Evolutionary conservation across 2,888 invertebrate species (phyloP).

Genomic region (Erebia aethiops): DNA sequence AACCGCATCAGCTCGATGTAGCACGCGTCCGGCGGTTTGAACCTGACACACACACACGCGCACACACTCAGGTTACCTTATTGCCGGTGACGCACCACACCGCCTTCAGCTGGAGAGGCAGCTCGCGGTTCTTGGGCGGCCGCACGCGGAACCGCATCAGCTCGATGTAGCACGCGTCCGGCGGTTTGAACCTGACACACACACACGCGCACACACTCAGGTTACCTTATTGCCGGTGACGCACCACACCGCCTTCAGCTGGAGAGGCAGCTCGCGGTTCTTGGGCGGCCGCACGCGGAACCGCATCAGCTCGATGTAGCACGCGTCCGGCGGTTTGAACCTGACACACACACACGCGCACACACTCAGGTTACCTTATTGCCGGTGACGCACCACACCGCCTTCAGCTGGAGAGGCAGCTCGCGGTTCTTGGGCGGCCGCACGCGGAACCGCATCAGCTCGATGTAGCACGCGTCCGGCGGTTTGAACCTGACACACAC

Average conservation of each 20-base stretch:
- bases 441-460: too few species aligned
- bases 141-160: slow-evolving; percentile 96
- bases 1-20: too few species aligned
- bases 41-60: too few species aligned
- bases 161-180: slow-evolving; percentile 99
- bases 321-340: slow-evolving; percentile 98
- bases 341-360: slow-evolving; percentile 83
- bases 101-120: slow-evolving; percentile 97
- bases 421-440: too few species aligned
- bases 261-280: slow-evolving; percentile 98
- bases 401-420: too few species aligned
- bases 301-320: slow-evolving; percentile 97
- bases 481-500: too few species aligned
- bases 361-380: too few species aligned
- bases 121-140: slow-evolving; percentile 97
- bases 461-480: too few species aligned
- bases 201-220: too few species aligned
- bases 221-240: slow-evolving; percentile 91
- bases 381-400: too few species aligned
- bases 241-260: slow-evolving; percentile 94
- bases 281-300: slow-evolving; percentile 97
- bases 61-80: too few species aligned
- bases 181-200: slow-evolving; percentile 92
- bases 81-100: slow-evolving; percentile 94
- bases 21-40: too few species aligned